Evolutionary conservation across 2,888 invertebrate species (phyloP).

Genomic region (Arctia plantaginis): DNA sequence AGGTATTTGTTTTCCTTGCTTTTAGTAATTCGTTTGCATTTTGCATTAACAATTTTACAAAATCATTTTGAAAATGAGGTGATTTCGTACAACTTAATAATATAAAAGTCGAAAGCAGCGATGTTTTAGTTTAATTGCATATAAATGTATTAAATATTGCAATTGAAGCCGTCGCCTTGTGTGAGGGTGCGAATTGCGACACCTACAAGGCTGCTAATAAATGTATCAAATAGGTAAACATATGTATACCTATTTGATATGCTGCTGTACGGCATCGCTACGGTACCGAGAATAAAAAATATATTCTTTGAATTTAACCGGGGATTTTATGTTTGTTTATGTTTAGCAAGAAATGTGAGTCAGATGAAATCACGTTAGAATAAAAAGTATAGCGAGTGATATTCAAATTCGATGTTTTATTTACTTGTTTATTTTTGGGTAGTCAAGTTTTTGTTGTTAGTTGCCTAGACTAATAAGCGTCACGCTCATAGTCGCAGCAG

Average conservation of each 20-base stretch:
- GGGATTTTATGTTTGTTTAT: neutral
- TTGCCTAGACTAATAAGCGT: too few species aligned
- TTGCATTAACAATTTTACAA: too few species aligned
- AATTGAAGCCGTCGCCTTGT: constrained; percentile 51
- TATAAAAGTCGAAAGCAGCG: neutral
- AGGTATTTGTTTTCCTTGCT: neutral
- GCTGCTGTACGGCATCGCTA: constrained; percentile 26
- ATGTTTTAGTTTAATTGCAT: constrained; percentile 11
- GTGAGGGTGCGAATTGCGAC: constrained; percentile 48
- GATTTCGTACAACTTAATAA: neutral
- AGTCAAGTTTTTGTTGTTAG: too few species aligned
- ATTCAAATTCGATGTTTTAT: too few species aligned
- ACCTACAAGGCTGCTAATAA: constrained; percentile 38
- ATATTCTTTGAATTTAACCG: constrained; percentile 11
- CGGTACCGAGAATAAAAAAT: constrained; percentile 10
- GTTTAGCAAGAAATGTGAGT: neutral
- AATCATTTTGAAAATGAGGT: neutral
- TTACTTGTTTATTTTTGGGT: too few species aligned
- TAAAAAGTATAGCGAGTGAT: neutral
- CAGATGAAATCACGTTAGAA: neutral
- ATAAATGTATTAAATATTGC: constrained; percentile 28
- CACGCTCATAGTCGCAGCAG: too few species aligned
- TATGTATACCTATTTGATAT: neutral
- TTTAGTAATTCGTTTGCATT: neutral
- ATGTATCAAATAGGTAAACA: constrained; percentile 15